Percentiles rank a stretch among this genome's conserved stretches.
These are phyloP conservation scores for Ellobius talpinus DNA, from an alignment of 2,113 vertebrate genomes.

Conservation along the genomic window DNA sequence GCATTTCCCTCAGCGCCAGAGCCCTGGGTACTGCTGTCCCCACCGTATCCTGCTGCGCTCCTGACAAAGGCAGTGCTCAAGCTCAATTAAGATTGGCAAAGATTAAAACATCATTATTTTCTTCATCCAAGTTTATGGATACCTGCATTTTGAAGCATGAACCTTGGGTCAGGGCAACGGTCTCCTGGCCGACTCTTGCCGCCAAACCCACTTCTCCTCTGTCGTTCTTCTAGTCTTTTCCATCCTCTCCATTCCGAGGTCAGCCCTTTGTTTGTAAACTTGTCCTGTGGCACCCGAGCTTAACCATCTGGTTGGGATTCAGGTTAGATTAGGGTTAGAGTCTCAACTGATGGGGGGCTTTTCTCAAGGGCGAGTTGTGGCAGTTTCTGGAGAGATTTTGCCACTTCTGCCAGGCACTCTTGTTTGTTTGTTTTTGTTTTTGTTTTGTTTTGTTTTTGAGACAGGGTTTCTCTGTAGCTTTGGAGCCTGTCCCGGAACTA, in stretches of 20 bases:
- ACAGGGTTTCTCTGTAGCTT: too few relatives aligned
- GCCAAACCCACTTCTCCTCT: neutral
- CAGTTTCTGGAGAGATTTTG: neutral
- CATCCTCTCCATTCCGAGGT: neutral
- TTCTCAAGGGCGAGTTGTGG: neutral
- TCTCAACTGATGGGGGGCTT: neutral
- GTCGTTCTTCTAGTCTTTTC: neutral
- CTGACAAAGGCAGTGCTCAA: neutral
- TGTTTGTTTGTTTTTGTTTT: too few relatives aligned
- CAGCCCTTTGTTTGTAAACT: neutral
- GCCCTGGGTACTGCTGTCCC: neutral
- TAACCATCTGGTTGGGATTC: neutral
- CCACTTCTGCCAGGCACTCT: neutral
- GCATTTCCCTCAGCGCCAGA: neutral
- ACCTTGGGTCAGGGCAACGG: neutral
- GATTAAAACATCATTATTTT: neutral
- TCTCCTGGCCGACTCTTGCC: neutral
- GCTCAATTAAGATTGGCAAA: neutral
- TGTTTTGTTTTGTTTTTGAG: too few relatives aligned
- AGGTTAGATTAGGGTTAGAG: neutral
- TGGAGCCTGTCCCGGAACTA: too few relatives aligned
- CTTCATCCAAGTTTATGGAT: neutral
- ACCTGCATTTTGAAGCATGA: neutral
- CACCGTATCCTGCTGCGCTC: neutral
- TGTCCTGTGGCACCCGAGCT: neutral